These are phyloP conservation scores for Nomada flava DNA, from an alignment of 2,888 invertebrate genomes.

Conservation along the genomic window DNA sequence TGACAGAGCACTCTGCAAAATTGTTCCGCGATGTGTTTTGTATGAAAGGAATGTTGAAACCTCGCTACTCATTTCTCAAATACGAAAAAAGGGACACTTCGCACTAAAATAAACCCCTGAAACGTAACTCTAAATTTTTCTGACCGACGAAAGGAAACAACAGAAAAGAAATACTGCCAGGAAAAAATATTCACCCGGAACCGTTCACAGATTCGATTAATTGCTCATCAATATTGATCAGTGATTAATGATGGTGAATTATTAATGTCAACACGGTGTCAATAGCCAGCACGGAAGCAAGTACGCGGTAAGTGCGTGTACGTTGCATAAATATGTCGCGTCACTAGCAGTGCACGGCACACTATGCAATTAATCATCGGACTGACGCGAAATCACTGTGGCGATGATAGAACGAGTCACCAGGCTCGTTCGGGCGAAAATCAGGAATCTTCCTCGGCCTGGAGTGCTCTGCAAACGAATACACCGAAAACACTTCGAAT, in stretches of 20 bases:
- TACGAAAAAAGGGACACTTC: no score
- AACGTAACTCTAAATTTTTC: no score
- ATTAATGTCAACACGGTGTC: slow-evolving; percentile 48
- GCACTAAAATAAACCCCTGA: no score
- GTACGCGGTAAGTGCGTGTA: slow-evolving; percentile 17
- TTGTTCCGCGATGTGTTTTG: background rate
- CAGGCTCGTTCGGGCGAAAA: slow-evolving; percentile 8
- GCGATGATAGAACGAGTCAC: background rate
- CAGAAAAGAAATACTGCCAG: no score
- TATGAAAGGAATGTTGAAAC: background rate
- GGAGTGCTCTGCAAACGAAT: slow-evolving; percentile 60
- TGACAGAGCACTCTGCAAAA: background rate
- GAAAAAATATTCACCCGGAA: background rate
- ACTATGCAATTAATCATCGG: slow-evolving; percentile 51
- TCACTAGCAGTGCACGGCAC: slow-evolving; percentile 27
- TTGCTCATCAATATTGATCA: slow-evolving; percentile 56
- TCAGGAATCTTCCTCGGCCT: slow-evolving; percentile 36
- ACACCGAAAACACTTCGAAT: slow-evolving; percentile 65
- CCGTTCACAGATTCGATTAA: slow-evolving; percentile 20
- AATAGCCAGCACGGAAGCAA: background rate
- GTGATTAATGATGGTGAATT: slow-evolving; percentile 45
- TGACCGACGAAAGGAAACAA: no score
- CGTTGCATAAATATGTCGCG: slow-evolving; percentile 37
- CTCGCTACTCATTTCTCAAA: no score
- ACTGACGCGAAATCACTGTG: background rate